Evolutionary conservation across 2,797 vertebrate genomes (phyloP), one percentile per base, ranked within the genome.

Genomic region (Myripristis murdjan): DNA sequence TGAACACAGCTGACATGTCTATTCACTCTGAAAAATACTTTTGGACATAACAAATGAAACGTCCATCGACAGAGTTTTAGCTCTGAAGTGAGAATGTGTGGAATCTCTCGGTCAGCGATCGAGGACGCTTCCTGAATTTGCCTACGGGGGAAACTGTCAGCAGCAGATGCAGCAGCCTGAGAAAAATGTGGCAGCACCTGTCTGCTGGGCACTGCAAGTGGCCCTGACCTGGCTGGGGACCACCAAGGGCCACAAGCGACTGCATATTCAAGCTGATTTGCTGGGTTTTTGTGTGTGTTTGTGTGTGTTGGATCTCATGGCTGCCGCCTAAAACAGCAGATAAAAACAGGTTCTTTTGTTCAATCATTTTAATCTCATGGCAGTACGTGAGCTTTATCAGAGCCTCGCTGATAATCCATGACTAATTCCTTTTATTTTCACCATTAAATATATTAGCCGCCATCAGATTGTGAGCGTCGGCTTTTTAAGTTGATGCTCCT

Each of bases 231-330:
- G 12, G 22, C 66, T 33, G 12, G 22, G 61, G 88, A 90, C 89
- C 89, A 91, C 90, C 87, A 86, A 49, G 84, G 80, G 49, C 64
- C 82, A 66, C 64, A 70, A 41, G 72, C 73, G 65, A 62, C 20
- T 18, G 1, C n/a, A 44, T n/a, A 44, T n/a, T n/a, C 15, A n/a
- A n/a, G 6, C 41, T 14, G 10, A 37, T 37, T 37, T 35, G 11
- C 35, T n/a, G n/a, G n/a, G n/a, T n/a, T n/a, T n/a, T n/a, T n/a
- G n/a, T n/a, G n/a, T n/a, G n/a, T n/a, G n/a, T n/a, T n/a, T n/a
- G n/a, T n/a, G n/a, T n/a, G n/a, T n/a, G n/a, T 11, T 33, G 31
- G 31, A 9, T 33, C 6, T 33, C 6, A 9, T 33, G 31, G 31
- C 5, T 33, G 31, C 33, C 33, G 8, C 9, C 37, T 1, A 11